Conservation (phyloP, 2,888 invertebrate genomes). For the Drosophila algonquin region DNA sequence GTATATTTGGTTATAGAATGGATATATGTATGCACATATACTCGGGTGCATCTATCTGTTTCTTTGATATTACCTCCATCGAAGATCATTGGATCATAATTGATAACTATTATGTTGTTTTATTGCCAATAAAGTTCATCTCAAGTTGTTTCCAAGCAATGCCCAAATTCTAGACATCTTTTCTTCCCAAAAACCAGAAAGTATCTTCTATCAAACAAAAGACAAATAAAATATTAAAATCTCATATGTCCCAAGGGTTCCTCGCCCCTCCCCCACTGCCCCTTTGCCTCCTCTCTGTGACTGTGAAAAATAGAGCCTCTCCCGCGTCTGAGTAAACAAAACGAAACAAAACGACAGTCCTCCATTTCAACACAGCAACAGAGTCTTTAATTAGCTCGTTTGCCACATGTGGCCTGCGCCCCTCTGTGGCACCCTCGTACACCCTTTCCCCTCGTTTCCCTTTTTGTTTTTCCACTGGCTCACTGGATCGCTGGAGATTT, state of each 20-base stretch:
- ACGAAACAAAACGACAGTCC: constrained; percentile 24
- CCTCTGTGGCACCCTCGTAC: constrained; percentile 36
- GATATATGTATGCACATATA: no score
- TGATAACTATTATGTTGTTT: no score
- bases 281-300: constrained; percentile 4
- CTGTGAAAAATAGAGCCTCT: constrained; percentile 26
- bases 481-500: constrained; percentile 31
- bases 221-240: no score
- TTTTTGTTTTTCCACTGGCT: neutral
- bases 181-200: constrained; percentile 37
- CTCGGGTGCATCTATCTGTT: no score
- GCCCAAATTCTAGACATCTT: no score
- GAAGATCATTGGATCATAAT: no score
- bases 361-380: neutral
- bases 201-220: neutral
- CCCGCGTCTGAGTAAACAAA: constrained; percentile 49
- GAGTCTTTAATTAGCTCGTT: constrained; percentile 66
- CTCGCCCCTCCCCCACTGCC: constrained; percentile 3
- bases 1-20: no score
- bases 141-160: no score
- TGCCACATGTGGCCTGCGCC: constrained; percentile 60
- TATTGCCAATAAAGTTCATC: no score
- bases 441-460: neutral
- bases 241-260: neutral
- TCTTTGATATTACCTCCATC: no score